Evolutionary conservation across 2,888 invertebrate genomes (phyloP).

Genomic region (Uloborus plumipes): DNA sequence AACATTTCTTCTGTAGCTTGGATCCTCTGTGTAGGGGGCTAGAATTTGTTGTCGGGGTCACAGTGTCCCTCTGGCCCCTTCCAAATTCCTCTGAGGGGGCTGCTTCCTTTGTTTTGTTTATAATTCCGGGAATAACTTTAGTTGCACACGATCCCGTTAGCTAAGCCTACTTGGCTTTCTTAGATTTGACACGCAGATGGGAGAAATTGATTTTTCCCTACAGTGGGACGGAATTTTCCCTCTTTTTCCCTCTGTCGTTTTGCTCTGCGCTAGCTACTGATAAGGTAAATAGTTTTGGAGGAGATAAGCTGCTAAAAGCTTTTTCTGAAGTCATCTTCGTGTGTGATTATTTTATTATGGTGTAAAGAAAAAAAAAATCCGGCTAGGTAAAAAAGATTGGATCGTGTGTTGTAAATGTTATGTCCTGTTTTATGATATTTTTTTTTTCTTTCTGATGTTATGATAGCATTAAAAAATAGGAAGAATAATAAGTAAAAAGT

Average conservation of each 20-base stretch:
- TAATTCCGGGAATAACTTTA: too few species aligned
- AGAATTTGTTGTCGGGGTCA: too few species aligned
- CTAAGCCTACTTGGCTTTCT: conserved; percentile 35
- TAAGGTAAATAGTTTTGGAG: conserved; percentile 38
- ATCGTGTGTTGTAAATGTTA: too few species aligned
- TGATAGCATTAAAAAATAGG: too few species aligned
- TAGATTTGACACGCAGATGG: conserved; percentile 30
- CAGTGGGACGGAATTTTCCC: conserved; percentile 1
- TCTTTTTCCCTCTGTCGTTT: conserved; percentile 11
- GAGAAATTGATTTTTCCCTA: conserved; percentile 27
- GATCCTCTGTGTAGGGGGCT: too few species aligned
- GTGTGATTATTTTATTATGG: conserved; percentile 23
- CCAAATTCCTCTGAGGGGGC: too few species aligned
- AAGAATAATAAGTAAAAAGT: too few species aligned
- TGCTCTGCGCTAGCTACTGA: conserved; percentile 16
- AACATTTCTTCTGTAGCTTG: background rate
- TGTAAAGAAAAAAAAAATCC: conserved; percentile 12
- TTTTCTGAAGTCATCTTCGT: conserved; percentile 13
- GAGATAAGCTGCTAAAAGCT: conserved; percentile 35
- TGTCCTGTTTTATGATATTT: conserved; percentile 6
- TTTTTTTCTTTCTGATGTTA: background rate
- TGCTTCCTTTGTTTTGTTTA: too few species aligned
- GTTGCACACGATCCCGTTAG: conserved; percentile 12
- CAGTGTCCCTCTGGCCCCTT: too few species aligned
- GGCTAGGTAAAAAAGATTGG: background rate